Conservation (phyloP, 2,113 vertebrate species). For the Cyanoderma ruficeps region DNA sequence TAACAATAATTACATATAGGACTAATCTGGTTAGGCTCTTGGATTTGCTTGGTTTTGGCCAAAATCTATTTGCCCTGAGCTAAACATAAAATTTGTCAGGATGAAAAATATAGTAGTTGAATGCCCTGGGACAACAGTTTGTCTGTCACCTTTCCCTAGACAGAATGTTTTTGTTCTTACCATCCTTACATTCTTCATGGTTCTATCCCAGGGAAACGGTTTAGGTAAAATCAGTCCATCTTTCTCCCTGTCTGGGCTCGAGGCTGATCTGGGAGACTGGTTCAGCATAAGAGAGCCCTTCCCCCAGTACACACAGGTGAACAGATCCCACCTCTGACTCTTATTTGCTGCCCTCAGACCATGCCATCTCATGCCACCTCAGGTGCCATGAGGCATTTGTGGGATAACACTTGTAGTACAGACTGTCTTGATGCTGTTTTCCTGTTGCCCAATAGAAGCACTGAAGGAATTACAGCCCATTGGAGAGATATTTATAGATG, state of each 20-base stretch:
- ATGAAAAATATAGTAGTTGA: background rate
- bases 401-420: background rate
- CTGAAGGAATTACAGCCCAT: background rate
- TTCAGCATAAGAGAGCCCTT: background rate
- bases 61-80: background rate
- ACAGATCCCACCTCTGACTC: background rate
- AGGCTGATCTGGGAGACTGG: background rate
- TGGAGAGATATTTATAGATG: background rate
- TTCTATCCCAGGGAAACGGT: background rate
- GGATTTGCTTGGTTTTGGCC: background rate
- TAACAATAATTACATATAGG: background rate
- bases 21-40: background rate
- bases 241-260: background rate
- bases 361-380: background rate
- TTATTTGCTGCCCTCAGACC: background rate
- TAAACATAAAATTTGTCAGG: background rate
- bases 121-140: background rate
- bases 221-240: background rate
- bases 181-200: background rate
- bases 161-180: background rate
- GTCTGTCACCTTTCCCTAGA: background rate
- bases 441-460: background rate
- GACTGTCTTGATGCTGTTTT: background rate
- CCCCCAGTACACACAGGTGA: fast-evolving
- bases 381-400: background rate